These are phyloP conservation scores for Barnardius zonarius DNA, from an alignment of 2,113 vertebrate species.

Conservation along the genomic window DNA sequence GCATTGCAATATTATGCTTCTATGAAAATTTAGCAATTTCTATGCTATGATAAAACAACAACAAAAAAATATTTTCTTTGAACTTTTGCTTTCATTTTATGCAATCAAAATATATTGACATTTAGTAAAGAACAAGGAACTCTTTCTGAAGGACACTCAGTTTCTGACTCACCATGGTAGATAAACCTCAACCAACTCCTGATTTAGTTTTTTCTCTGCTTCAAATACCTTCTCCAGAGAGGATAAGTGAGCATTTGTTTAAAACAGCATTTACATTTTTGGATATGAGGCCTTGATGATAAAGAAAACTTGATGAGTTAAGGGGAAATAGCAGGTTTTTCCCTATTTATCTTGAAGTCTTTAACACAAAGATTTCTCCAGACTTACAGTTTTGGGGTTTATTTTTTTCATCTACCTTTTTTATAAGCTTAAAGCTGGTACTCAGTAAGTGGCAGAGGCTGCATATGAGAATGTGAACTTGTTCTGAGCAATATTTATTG, in stretches of 20 bases:
- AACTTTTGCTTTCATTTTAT: not conserved
- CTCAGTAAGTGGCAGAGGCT: not conserved
- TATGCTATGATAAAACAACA: not conserved
- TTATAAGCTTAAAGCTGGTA: not conserved
- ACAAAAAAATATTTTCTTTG: not conserved
- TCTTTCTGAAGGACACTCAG: not conserved
- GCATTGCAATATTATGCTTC: not conserved
- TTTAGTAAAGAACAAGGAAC: not conserved
- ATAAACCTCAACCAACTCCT: not conserved
- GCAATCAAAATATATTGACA: not conserved
- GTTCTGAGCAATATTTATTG: not conserved
- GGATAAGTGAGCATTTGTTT: not conserved
- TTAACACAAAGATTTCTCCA: not conserved
- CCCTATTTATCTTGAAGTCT: not conserved
- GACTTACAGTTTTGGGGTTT: fast-evolving
- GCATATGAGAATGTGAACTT: not conserved
- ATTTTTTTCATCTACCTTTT: not conserved
- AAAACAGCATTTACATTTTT: not conserved
- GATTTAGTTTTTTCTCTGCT: not conserved
- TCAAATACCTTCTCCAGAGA: not conserved
- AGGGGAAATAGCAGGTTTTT: not conserved
- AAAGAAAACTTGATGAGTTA: not conserved
- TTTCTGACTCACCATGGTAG: not conserved
- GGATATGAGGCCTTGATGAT: not conserved
- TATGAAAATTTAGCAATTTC: conserved; percentile 14